Conservation (phyloP, 2,888 invertebrate species). For the Stramonita haemastoma region DNA sequence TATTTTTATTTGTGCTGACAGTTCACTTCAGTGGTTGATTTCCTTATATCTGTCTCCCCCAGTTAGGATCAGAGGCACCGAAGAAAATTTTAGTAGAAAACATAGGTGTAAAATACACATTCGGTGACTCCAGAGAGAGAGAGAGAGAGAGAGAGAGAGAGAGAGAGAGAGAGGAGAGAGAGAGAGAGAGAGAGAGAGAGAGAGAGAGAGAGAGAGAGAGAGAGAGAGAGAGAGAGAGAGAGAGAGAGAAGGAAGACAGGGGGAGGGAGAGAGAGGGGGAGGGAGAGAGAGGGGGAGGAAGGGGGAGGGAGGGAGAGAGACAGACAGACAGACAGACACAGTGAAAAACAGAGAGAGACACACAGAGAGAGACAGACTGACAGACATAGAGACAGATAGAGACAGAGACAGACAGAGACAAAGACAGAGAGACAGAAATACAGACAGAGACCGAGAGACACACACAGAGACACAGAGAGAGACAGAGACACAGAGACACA, state of each 20-base stretch:
- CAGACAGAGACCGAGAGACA: background rate
- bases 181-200: background rate
- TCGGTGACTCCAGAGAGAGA: constrained; percentile 13
- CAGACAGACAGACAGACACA: background rate
- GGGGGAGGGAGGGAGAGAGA: constrained; percentile 18
- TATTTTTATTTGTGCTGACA: too few relatives aligned
- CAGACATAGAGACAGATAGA: background rate
- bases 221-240: background rate
- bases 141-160: constrained; percentile 19
- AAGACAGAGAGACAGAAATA: too few relatives aligned
- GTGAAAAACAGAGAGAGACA: background rate
- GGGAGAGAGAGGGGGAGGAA: background rate
- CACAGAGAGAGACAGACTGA: background rate
- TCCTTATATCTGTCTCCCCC: too few relatives aligned
- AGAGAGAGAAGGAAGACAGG: too few relatives aligned
- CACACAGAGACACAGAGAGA: background rate
- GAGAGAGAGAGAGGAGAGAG: background rate
- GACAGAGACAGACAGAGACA: too few relatives aligned
- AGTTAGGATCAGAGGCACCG: too few relatives aligned
- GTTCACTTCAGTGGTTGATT: too few relatives aligned
- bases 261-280: too few relatives aligned
- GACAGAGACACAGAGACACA: background rate
- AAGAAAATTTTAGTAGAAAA: too few relatives aligned
- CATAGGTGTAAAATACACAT: too few relatives aligned
- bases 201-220: constrained; percentile 8